phyloP scores from a whole-genome alignment of 30 jellyfish, hydroid and myxozoan genomes.

The Aurelia sp. region DNA sequence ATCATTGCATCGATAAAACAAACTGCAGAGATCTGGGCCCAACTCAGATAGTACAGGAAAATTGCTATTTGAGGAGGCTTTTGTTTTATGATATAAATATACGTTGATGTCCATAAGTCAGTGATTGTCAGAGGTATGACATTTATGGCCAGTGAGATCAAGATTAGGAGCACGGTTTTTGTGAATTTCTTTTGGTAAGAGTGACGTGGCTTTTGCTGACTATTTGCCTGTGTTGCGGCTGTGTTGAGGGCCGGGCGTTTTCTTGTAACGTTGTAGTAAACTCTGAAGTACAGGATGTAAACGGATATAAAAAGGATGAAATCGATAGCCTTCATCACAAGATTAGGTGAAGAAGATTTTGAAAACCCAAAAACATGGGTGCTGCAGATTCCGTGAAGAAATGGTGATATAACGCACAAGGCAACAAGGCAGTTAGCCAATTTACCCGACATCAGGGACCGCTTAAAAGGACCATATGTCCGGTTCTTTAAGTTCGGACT shows the following conservation, averaged over 20 bases:
- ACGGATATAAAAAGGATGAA: neutral
- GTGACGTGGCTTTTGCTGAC: too few relatives aligned
- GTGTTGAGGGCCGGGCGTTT: neutral
- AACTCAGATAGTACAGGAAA: conserved; percentile 6
- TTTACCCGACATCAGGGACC: conserved; percentile 13
- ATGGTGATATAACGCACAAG: neutral
- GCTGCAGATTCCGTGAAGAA: conserved; percentile 6
- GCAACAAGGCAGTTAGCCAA: conserved; percentile 17
- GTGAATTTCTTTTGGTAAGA: neutral
- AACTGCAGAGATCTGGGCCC: neutral
- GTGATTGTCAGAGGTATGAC: neutral
- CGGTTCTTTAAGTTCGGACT: neutral
- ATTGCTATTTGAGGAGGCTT: neutral
- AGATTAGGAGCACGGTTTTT: conserved; percentile 1
- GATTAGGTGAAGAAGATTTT: neutral
- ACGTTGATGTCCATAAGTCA: conserved; percentile 2
- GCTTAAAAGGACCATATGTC: neutral
- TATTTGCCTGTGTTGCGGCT: too few relatives aligned
- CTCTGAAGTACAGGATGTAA: neutral
- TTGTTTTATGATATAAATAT: neutral
- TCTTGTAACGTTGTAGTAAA: neutral
- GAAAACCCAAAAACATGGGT: conserved; percentile 4
- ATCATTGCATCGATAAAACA: neutral
- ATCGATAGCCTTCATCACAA: neutral
- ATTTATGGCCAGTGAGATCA: neutral